phyloP scores from a whole-genome alignment of 2,113 vertebrate genomes.

The Machaerirhynchus nigripectus region DNA sequence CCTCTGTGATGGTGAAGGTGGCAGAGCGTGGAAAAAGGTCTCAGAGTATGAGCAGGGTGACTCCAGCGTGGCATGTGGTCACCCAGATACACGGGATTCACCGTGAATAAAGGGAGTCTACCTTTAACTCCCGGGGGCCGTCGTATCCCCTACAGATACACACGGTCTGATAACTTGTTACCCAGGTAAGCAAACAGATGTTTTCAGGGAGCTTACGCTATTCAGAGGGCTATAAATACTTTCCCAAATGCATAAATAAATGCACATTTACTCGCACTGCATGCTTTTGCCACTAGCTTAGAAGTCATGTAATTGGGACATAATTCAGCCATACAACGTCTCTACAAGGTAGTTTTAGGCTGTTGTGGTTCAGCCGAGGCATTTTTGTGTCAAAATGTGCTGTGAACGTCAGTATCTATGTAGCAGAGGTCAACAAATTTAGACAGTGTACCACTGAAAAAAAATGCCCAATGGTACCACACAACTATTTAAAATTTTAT shows the following conservation, averaged over 20 bases:
- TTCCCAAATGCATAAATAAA: background rate
- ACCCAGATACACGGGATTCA: accelerated
- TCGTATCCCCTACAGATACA: accelerated
- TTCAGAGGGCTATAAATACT: background rate
- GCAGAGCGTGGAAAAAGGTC: background rate
- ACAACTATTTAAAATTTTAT: background rate
- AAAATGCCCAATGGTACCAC: background rate
- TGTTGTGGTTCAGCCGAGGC: background rate
- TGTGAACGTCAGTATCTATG: background rate
- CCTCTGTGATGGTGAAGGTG: accelerated
- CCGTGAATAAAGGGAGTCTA: accelerated
- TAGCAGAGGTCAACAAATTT: background rate
- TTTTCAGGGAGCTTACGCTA: background rate
- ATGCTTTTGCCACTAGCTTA: background rate
- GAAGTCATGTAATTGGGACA: accelerated
- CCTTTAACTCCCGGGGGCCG: no score
- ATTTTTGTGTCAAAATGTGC: background rate
- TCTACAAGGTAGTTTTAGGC: background rate
- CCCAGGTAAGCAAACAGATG: background rate
- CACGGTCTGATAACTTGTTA: background rate
- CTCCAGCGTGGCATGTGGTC: accelerated
- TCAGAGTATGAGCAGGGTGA: accelerated
- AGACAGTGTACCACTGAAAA: background rate
- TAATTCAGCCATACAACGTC: background rate
- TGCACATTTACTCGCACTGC: accelerated